Base-by-base conservation (phyloP, 35 echinoderm and acorn worm genomes). In the Ophioderma brevispina region DNA sequence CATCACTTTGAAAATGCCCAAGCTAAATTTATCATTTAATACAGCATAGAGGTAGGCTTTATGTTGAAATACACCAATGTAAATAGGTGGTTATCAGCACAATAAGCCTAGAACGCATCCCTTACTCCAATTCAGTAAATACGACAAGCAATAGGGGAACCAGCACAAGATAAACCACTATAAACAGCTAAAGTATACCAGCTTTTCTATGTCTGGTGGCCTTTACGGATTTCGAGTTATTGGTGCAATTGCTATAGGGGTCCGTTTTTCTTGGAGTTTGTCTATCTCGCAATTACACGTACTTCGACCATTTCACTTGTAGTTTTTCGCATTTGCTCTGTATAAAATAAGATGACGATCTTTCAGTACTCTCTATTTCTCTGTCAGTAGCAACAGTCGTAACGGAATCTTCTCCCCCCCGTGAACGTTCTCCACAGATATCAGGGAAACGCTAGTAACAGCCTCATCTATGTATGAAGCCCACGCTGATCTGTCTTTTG, bases 81-180 rank as follows among this genome's bases (percentile, higher is more conserved):
- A 93, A 80, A 32, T 93, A 81, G 28, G 52, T 87, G 32, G 78
- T 76, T 19, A 93, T 33, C 40, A 88, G 84, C 30, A 25, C 30
- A 0, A 36, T 19, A 36, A 40, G 33, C 18, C 37, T n/a, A 14
- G 31, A 36, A 77, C 42, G 21, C 36, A n/a, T 36, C 35, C 63
- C 35, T 33, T 80, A 43, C 59, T 52, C 13, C 81, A 64, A 13
- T 76, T 70, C 23, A 91, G 43, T 80, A 76, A 76, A 21, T 52
- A 84, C 0, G 59, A 77, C 33, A 91, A 31, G 35, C 75, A 81
- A 81, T 77, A 91, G 0, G 93, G 93, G 0, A 90, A 36, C 93
- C 93, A 94, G 49, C 93, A 94, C 77, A 23, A 64, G 19, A 77
- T 88, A 94, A 19, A 55, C 78, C 14, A 94, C 93, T 11, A 94